Conservation (phyloP, 2,797 vertebrate species). For the Poeciliopsis gracilis region DNA sequence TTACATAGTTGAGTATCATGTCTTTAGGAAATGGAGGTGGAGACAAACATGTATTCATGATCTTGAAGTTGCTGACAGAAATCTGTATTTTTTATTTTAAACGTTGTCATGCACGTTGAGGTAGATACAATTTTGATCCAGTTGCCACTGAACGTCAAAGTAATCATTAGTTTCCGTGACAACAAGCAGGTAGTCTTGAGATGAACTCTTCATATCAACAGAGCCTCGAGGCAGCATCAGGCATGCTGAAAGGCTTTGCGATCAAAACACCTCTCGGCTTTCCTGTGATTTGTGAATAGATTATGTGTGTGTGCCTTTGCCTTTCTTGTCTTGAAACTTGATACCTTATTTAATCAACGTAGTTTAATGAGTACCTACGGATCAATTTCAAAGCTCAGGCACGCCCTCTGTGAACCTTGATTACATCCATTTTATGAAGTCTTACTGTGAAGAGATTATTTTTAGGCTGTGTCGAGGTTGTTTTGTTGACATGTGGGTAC, state of each 20-base stretch:
- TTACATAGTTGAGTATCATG: neutral
- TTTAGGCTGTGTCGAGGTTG: neutral
- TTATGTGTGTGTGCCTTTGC: constrained; percentile 21
- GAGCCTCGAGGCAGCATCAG: constrained; percentile 23
- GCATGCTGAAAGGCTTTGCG: constrained; percentile 42
- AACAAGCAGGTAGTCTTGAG: constrained; percentile 51
- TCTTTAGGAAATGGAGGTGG: neutral
- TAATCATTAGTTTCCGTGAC: constrained; percentile 54
- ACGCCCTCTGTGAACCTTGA: neutral
- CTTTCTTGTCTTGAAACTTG: constrained; percentile 37
- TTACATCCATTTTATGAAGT: constrained; percentile 10
- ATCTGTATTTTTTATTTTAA: neutral
- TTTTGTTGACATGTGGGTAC: neutral
- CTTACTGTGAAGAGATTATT: neutral
- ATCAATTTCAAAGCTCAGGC: constrained; percentile 16
- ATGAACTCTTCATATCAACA: constrained; percentile 46
- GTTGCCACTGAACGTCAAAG: constrained; percentile 16
- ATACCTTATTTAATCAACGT: constrained; percentile 40
- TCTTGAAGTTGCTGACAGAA: neutral
- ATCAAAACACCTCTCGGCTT: constrained; percentile 30
- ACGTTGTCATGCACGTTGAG: constrained; percentile 37
- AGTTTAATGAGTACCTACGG: constrained; percentile 17
- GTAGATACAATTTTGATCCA: constrained; percentile 28
- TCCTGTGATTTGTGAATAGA: constrained; percentile 39
- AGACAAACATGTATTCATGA: neutral